A percentile compares a stretch with the other conserved stretches of the same genome.
phyloP scores from a whole-genome alignment of 2,888 invertebrate genomes.

The Brachypalpus laphriformis region DNA sequence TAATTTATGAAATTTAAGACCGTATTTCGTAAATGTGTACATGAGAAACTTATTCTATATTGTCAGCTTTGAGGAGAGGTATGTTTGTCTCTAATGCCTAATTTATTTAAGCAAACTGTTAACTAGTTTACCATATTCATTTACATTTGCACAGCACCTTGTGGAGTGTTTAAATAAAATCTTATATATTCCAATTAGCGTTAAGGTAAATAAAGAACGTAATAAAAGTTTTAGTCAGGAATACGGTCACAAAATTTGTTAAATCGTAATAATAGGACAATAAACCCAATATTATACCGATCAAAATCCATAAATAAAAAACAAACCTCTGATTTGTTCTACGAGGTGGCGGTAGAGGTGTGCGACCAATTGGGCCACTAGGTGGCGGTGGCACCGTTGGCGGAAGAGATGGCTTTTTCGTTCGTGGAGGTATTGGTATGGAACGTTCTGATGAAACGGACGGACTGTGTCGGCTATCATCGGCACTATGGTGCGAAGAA shows the following conservation, averaged over 20 bases:
- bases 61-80: no score
- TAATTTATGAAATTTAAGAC: no score
- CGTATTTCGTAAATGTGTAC: no score
- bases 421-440: conserved; percentile 79
- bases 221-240: conserved; percentile 14
- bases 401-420: conserved; percentile 77
- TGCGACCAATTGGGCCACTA: conserved; percentile 76
- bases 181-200: not conserved
- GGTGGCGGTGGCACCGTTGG: conserved; percentile 75
- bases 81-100: no score
- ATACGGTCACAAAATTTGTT: conserved; percentile 12
- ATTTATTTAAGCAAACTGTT: not conserved
- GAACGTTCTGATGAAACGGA: conserved; percentile 79
- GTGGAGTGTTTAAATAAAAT: not conserved
- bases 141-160: conserved; percentile 33
- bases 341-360: conserved; percentile 81
- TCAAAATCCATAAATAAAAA: conserved; percentile 16
- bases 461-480: conserved; percentile 79
- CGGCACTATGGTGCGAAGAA: conserved; percentile 75
- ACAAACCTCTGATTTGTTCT: conserved; percentile 81
- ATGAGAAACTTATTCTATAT: no score
- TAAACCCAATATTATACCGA: conserved; percentile 9
- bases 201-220: not conserved
- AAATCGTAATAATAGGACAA: conserved; percentile 10
- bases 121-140: not conserved